phyloP scores from a whole-genome alignment of 2,888 invertebrate species.

The Dermolepida albohirtum region DNA sequence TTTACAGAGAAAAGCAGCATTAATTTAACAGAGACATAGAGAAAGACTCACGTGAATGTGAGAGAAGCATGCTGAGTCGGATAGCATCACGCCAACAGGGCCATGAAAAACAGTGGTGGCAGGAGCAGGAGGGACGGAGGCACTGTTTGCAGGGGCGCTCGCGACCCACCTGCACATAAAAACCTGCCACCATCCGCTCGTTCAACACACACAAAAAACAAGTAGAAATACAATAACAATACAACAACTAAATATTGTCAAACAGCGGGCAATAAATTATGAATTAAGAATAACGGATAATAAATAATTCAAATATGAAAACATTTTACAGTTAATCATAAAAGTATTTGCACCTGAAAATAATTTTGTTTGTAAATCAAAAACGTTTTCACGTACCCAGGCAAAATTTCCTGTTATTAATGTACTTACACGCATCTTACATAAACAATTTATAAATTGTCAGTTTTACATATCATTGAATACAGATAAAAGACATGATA shows the following conservation, averaged over 20 bases:
- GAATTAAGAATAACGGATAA: background rate
- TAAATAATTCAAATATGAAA: no score
- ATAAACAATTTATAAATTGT: no score
- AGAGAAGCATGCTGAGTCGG: conserved; percentile 57
- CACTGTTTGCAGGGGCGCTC: conserved; percentile 53
- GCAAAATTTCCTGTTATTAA: no score
- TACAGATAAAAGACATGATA: no score
- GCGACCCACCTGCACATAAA: conserved; percentile 60
- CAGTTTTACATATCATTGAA: no score
- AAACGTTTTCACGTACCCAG: no score
- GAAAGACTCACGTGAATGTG: conserved; percentile 57
- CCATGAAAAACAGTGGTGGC: conserved; percentile 61
- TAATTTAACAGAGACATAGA: conserved; percentile 16
- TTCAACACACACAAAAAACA: conserved; percentile 19
- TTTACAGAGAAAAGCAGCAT: conserved; percentile 9
- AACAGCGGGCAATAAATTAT: background rate
- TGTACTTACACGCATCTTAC: no score
- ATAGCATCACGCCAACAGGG: conserved; percentile 60
- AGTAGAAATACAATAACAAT: conserved; percentile 11
- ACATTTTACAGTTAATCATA: no score
- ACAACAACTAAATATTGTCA: conserved; percentile 1
- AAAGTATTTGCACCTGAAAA: no score
- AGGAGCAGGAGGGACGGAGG: conserved; percentile 56
- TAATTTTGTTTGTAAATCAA: no score
- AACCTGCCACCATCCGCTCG: conserved; percentile 49